These are phyloP conservation scores for Laticauda laticaudata DNA, from an alignment of 2,113 vertebrate genomes.

Conservation along the genomic window DNA sequence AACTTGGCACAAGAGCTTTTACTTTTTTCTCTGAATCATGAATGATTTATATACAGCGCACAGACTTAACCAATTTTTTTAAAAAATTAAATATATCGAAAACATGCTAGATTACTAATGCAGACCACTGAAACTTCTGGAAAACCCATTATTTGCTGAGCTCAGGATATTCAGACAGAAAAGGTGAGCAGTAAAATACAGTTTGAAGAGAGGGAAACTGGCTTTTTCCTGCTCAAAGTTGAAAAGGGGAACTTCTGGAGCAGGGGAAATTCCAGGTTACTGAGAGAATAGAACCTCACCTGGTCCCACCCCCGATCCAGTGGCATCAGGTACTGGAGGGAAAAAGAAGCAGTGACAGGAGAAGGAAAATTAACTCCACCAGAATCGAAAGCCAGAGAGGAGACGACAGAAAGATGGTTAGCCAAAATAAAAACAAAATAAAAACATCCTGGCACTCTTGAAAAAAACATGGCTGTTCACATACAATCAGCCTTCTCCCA, in stretches of 20 bases:
- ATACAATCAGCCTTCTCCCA: not conserved
- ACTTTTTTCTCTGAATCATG: not conserved
- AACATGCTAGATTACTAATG: not conserved
- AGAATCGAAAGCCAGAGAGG: constrained; percentile 16
- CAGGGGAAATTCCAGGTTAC: constrained; percentile 22
- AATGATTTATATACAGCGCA: not conserved
- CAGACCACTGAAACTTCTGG: not conserved
- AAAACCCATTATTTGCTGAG: not conserved
- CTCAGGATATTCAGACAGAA: too few relatives aligned
- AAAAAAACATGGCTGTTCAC: not conserved
- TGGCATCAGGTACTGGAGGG: constrained; percentile 77
- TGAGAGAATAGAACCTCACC: constrained; percentile 73
- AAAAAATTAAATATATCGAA: not conserved
- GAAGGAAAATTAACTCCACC: constrained; percentile 59
- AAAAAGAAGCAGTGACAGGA: constrained; percentile 73
- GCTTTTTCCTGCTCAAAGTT: not conserved
- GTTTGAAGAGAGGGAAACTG: not conserved
- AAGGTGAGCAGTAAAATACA: too few relatives aligned
- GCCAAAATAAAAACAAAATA: not conserved
- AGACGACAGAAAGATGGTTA: not conserved
- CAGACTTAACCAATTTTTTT: not conserved
- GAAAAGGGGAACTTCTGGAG: not conserved
- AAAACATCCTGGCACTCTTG: not conserved
- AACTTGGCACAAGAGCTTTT: not conserved
- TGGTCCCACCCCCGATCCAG: constrained; percentile 78